These are phyloP conservation scores for Diachasma alloeum DNA, from an alignment of 1,140 invertebrate species.

Conservation along the genomic window DNA sequence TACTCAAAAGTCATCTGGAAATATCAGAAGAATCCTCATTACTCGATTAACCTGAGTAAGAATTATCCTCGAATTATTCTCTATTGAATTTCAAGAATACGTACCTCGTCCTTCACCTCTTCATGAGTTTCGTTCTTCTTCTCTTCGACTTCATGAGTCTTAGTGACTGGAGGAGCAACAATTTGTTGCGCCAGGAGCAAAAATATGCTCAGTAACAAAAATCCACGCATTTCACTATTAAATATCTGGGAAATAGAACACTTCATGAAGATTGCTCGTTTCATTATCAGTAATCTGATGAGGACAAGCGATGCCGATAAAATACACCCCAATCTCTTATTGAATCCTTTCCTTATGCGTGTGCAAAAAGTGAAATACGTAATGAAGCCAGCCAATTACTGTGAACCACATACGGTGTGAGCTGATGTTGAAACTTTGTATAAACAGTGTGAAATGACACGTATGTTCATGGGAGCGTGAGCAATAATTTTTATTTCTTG, in stretches of 20 bases:
- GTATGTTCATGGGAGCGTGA: not conserved
- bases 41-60: constrained; percentile 12
- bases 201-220: not conserved
- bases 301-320: not conserved
- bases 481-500: not conserved
- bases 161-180: constrained; percentile 55
- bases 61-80: not conserved
- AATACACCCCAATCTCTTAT: not conserved
- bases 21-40: constrained; percentile 2
- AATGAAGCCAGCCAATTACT: not conserved
- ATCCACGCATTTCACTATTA: not conserved
- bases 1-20: constrained; percentile 72
- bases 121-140: constrained; percentile 34
- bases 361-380: not conserved
- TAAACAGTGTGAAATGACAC: not conserved
- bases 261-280: not conserved
- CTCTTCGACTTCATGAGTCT: constrained; percentile 43
- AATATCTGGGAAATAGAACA: not conserved
- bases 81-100: not conserved
- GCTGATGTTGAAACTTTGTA: not conserved
- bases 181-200: constrained; percentile 43
- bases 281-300: too few species aligned
- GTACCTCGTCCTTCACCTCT: constrained; percentile 23
- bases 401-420: not conserved
- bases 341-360: not conserved